Evolutionary conservation across 2,113 vertebrate genomes (phyloP), one percentile per base, ranked within the genome.

Genomic region (Percopsis transmontana): DNA sequence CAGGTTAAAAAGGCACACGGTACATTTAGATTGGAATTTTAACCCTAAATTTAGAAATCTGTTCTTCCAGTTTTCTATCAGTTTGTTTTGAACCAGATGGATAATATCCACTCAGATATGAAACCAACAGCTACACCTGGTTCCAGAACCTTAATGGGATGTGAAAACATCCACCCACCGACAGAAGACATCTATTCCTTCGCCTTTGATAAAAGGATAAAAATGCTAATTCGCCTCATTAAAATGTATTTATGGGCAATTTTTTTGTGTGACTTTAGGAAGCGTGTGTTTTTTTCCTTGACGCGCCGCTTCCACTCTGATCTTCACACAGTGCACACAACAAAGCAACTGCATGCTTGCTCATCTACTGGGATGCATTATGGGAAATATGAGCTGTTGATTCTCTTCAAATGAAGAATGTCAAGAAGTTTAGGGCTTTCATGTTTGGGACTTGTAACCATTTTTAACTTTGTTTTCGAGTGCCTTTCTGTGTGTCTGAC

Each of bases 221-320:
- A 80, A 85, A 88, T 90, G 88, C 70, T 65, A 88, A 90, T 89
- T 33, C 21, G 5, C 18, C 66, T 85, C 79, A 88, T 89, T 91
- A 84, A 80, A 80, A 91, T 88, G 82, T 66, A 87, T 80, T 51
- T 61, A 72, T 77, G 74, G 21, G n/a, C 64, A 5, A 45, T 20
- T 5, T 68, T 76, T 57, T 4, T 66, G 72, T 79, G 53, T 62
- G 5, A 56, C 45, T 62, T 60, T 9, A 24, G 45, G 1, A 27
- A 23, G 68, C 10, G 21, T 38, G 57, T 24, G 21, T 44, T 64
- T 66, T 70, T 10, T 38, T 69, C 52, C 51, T 51, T 16, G 23
- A 61, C 62, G 2, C 60, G 56, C 41, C 1, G n/a, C 70, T 52
- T 41, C 18, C 33, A 52, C 73, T 57, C 81, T 82, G 68, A 83